Evolutionary conservation across 2,888 invertebrate genomes (phyloP), one percentile per base, ranked within the genome.

Genomic region (Mimumesa dahlbomi): DNA sequence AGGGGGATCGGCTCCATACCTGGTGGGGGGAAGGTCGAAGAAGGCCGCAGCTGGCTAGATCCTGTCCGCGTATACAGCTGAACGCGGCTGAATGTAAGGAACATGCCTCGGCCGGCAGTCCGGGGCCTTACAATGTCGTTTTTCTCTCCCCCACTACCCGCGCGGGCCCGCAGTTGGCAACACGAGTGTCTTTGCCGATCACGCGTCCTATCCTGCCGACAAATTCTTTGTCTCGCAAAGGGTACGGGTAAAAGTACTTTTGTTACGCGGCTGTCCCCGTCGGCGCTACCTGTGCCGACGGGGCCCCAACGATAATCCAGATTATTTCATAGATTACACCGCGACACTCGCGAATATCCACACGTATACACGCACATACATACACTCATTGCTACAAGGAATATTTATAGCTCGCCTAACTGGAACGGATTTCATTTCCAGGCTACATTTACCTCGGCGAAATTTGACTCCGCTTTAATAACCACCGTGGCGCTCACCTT

Each of bases 11-110:
- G 50, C 49, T 56, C 38, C 25, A 22, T 14, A n/a, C 9, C 45
- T 62, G 72, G 84, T 77, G 84, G 85, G 86, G 84, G 81, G 87
- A 88, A 87, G 87, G 87, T 87, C 87, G 87, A 83, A 85, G 87
- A 88, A 87, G 87, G 87, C 86, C 87, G 85, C 86, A 82, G 85
- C 85, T 85, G 85, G 82, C 74, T 84, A 82, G 79, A 80, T 77
- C 81, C 77, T 73, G 78, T 79, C 77, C 78, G 76, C 61, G 69
- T 71, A 63, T 22, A 68, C 75, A 69, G 67, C 75, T 75, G 77
- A 81, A 81, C 71, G 53, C 45, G 61, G 63, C 64, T 65, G 52
- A 70, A 77, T 61, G 75, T 68, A 65, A 70, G 66, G 54, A 73
- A 67, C 72, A 67, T 67, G 56, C 71, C 69, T 53, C 53, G 50